Conservation (phyloP, 2,888 invertebrate species). For the Xestia sexstrigata region DNA sequence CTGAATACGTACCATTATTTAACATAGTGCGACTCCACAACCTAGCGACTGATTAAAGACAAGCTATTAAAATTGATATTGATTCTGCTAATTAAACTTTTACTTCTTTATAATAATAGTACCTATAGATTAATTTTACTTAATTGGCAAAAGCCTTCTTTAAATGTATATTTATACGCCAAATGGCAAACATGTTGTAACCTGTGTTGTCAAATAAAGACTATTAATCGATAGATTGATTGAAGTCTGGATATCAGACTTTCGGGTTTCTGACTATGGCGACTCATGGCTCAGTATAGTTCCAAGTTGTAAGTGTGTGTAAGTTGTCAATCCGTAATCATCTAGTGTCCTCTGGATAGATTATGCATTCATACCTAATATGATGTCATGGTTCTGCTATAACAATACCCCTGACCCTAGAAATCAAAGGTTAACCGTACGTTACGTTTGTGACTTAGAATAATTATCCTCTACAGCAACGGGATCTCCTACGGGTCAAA, state of each 20-base stretch:
- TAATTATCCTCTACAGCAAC: slow-evolving; percentile 44
- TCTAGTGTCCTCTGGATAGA: neutral
- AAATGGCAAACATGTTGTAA: too few species aligned
- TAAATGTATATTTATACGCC: too few species aligned
- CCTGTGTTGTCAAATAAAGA: too few species aligned
- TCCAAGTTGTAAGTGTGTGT: too few species aligned
- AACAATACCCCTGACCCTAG: slow-evolving; percentile 23
- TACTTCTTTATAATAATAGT: too few species aligned
- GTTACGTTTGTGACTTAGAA: slow-evolving; percentile 8
- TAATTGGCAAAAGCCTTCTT: too few species aligned
- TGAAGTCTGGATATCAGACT: neutral
- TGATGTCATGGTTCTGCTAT: neutral
- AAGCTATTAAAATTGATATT: too few species aligned
- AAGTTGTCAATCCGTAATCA: neutral
- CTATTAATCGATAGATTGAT: too few species aligned
- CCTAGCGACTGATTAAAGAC: neutral
- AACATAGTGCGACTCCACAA: neutral
- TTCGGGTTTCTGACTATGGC: neutral
- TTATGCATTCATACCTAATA: slow-evolving; percentile 1
- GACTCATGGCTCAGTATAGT: neutral
- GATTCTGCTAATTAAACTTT: too few species aligned
- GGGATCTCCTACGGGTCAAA: slow-evolving; percentile 35
- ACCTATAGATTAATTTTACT: too few species aligned
- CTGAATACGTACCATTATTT: neutral
- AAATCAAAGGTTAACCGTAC: slow-evolving; percentile 31